phyloP scores from a whole-genome alignment of 2,113 vertebrate genomes.

The Sinocyclocheilus maitianheensis region DNA sequence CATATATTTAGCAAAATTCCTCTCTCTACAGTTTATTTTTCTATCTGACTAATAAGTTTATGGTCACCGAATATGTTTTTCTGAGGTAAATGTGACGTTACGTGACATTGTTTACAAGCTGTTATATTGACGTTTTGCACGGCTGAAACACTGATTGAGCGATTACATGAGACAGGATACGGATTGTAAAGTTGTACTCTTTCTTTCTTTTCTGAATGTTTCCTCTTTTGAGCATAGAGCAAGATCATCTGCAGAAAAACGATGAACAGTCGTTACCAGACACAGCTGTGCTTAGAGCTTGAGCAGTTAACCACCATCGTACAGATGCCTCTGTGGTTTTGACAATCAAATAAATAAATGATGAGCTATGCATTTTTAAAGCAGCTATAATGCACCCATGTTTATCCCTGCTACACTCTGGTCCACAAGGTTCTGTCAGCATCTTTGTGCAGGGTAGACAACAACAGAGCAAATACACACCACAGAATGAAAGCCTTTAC shows the following conservation, averaged over 20 bases:
- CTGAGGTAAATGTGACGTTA: too few relatives aligned
- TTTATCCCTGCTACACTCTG: constrained; percentile 14
- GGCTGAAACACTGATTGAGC: too few relatives aligned
- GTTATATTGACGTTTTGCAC: too few relatives aligned
- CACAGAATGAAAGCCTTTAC: background rate
- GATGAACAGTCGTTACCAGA: background rate
- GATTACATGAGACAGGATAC: too few relatives aligned
- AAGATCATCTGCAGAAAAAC: background rate
- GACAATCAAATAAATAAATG: constrained; percentile 53
- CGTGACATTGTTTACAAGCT: too few relatives aligned
- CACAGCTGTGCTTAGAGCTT: constrained; percentile 3
- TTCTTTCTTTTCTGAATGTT: background rate
- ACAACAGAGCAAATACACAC: background rate
- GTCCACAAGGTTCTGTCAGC: constrained; percentile 12
- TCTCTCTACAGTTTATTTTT: too few relatives aligned
- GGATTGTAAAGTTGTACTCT: too few relatives aligned
- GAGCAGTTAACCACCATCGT: background rate
- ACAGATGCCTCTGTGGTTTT: constrained; percentile 20
- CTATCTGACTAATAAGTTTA: too few relatives aligned
- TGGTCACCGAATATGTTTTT: too few relatives aligned
- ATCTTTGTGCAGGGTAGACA: constrained; percentile 7
- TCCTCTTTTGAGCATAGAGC: background rate
- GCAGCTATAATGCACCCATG: constrained; percentile 35
- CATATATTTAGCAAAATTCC: too few relatives aligned
- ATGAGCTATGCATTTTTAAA: constrained; percentile 56